A percentile compares a stretch with the other conserved stretches of the same genome.
phyloP scores from a whole-genome alignment of 1,140 invertebrate genomes.

The Epicauta chinensis region DNA sequence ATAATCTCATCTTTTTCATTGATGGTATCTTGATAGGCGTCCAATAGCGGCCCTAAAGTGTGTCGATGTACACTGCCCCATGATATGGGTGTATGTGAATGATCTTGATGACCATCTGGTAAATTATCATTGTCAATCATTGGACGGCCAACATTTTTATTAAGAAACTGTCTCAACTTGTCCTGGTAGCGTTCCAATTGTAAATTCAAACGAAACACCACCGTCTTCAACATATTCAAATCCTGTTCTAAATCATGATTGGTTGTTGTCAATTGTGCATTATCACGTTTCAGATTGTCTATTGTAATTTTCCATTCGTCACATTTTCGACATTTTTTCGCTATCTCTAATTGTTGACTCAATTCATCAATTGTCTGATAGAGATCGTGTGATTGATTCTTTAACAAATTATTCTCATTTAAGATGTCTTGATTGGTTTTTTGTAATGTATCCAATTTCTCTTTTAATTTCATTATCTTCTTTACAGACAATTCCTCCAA shows the following conservation, averaged over 20 bases:
- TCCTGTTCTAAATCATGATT: conserved; percentile 53
- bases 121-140: conserved; percentile 37
- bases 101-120: conserved; percentile 34
- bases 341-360: conserved; percentile 26
- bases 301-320: conserved; percentile 43
- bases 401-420: conserved; percentile 31
- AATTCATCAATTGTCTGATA: conserved; percentile 23
- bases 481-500: conserved; percentile 33
- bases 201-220: conserved; percentile 59
- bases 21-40: conserved; percentile 61
- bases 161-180: conserved; percentile 43
- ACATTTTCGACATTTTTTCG: conserved; percentile 35
- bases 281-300: conserved; percentile 43
- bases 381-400: conserved; percentile 28
- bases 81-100: conserved; percentile 36
- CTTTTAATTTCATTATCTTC: conserved; percentile 37
- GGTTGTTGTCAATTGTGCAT: conserved; percentile 42
- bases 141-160: conserved; percentile 27
- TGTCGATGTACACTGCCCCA: conserved; percentile 53
- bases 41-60: conserved; percentile 55
- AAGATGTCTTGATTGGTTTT: conserved; percentile 26
- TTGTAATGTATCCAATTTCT: conserved; percentile 32
- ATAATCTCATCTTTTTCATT: conserved; percentile 60
- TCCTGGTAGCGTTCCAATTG: conserved; percentile 63
- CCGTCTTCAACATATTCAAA: conserved; percentile 57